Evolutionary conservation across 2,113 vertebrate species (phyloP), one percentile per base, ranked within the genome.

Genomic region (Nothoprocta perdicaria): DNA sequence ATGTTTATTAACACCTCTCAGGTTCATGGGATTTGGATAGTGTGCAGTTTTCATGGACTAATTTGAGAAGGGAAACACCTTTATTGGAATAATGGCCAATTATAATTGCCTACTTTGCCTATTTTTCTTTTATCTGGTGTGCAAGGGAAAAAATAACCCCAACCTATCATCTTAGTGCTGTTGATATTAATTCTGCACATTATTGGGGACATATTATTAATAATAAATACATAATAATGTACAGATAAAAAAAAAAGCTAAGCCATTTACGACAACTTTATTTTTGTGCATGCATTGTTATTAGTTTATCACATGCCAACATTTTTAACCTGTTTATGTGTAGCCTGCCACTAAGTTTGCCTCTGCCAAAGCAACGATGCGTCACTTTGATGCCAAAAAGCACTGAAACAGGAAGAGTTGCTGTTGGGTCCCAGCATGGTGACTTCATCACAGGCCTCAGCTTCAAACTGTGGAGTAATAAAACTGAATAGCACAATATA

Each of bases 1-100:
- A 97, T 98, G 97, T 98, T 98, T 97, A 97, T 98, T 97, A 98
- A 96, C 97, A 97, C 95, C 95, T 97, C 97, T 96, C 95, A 96
- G 98, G 97, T 97, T 97, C 97, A 91, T 94, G 97, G 97, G 97
- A 97, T 98, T 97, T 98, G 96, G 97, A 95, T 89, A 96, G 95
- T 92, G 86, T 97, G 96, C 97, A 96, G 95, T 97, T 98, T 98
- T 96, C 95, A 69, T 93, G 95, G 93, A 91, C 97, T 98, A 91
- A 97, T 98, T 97, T 98, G 94, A 97, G 95, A 96, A 92, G 91
- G 96, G 95, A 97, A 98, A 97, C 97, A 97, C 97, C 97, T 97
- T 98, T 96, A 95, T 94, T 94, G 93, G 96, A 97, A 97, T 97
- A 97, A 97, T 88, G 89, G 96, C 96, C 97, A 97, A 98, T 98